Base-by-base conservation (phyloP, 2,113 vertebrate species). In the Suncus etruscus region DNA sequence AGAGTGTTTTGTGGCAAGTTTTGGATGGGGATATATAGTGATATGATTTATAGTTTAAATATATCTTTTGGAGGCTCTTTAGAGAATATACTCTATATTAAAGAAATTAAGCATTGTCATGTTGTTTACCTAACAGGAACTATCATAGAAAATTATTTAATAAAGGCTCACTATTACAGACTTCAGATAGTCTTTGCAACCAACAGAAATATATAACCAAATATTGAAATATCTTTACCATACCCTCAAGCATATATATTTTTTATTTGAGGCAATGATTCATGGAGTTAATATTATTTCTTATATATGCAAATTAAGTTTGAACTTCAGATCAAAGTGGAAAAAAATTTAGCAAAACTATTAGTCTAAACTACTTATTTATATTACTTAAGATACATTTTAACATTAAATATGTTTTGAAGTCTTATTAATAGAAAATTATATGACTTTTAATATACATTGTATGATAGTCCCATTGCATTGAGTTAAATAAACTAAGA, bases 41-140 rank as follows among this genome's bases (percentile, higher is more conserved):
- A 63, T 48, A 6, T 47, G 51, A 68, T 48, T 91, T 87, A 22
- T 76, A 80, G 80, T 88, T 79, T 93, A 63, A 93, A 75, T 84
- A 6, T 39, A 70, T 72, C 45, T 51, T 32, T 87, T 88, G 74
- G 54, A 9, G 73, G 39, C 18, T 69, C 16, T 87, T 10, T 8
- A 83, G 54, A 87, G 48, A 79, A 83, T 82, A 66, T 15, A 63
- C 47, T 92, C 8, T 47, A 16, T 58, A 48, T 73, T 72, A 89
- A 0, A 83, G 50, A 86, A 68, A 90, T 86, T 32, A 79, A 69
- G 61, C 79, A 83, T 14, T 80, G 10, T 75, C 29, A 65, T 24
- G 6, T 91, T 48, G 11, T 63, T 83, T 73, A 25, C 29, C 83
- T 74, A 84, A 11, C 45, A 80, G 76, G 32, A 75, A 39, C 16